A percentile compares a stretch with the other conserved stretches of the same genome.
These are phyloP conservation scores for Naso thynnoides DNA, from an alignment of 2,797 vertebrate species.

Conservation along the genomic window DNA sequence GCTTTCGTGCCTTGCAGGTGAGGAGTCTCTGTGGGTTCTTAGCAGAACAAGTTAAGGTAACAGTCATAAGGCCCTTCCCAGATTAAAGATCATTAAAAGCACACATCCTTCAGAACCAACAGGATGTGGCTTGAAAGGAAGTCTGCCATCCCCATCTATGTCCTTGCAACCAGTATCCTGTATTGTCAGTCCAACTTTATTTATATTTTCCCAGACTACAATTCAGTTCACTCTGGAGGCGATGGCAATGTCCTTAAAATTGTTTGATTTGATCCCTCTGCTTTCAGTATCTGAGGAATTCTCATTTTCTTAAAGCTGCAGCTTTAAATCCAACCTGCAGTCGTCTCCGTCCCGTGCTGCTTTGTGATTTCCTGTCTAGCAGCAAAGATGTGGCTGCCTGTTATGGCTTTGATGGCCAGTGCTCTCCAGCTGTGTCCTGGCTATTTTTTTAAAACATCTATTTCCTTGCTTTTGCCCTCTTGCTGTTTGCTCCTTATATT, in stretches of 20 bases:
- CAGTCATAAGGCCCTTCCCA: constrained; percentile 15
- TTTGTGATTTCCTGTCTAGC: constrained; percentile 36
- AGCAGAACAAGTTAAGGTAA: neutral
- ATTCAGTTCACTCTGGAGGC: neutral
- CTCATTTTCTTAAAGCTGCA: constrained; percentile 5
- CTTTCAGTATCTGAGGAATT: constrained; percentile 2
- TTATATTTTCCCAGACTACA: neutral
- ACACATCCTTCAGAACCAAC: constrained; percentile 26
- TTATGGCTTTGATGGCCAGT: neutral
- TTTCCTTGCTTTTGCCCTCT: neutral
- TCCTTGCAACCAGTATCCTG: constrained; percentile 8
- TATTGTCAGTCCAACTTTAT: neutral
- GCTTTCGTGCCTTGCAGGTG: constrained; percentile 8
- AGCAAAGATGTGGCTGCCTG: neutral
- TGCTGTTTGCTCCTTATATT: constrained; percentile 20
- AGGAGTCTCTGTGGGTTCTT: constrained; percentile 14
- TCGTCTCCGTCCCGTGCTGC: constrained; percentile 2
- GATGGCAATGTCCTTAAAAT: neutral
- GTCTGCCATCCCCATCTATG: constrained; percentile 2
- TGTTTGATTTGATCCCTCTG: constrained; percentile 3
- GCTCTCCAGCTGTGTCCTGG: constrained; percentile 40
- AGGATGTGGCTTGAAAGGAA: constrained; percentile 27
- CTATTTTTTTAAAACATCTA: neutral
- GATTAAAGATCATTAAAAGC: constrained; percentile 20
- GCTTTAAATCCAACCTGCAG: neutral